Base-by-base conservation (phyloP, 2,113 vertebrate species). In the Neodontobutis hainanensis region DNA sequence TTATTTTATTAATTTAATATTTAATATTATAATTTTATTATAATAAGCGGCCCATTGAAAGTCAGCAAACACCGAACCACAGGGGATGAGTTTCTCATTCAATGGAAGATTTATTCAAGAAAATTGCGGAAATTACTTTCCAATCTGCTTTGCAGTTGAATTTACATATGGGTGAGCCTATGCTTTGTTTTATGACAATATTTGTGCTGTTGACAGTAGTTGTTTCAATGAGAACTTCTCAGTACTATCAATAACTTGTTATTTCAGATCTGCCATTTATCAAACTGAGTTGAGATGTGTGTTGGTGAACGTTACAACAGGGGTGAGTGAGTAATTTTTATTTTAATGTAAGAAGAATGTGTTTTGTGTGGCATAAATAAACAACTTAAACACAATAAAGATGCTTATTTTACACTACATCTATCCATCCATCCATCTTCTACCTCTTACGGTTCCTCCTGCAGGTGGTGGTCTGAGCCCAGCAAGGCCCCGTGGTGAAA, bases 261-360 rank as follows among this genome's bases (percentile, higher is more conserved):
- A 8, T 63, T 73, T 71, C 65, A 89, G 89, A 65, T 57, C 35
- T 2, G 9, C 9, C 0, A 8, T 84, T 50, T 92, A 88, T 62
- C 86, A 91, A 61, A 89, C 90, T 0, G 90, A 92, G 62, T 83
- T 92, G 83, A 87, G 88, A 53, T 92, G 91, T 57, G 75, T 91
- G 12, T 0, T 87, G 5, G 58, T 90, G 6, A 38, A 70, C 0
- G 69, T 90, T 40, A 42, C 7, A 43, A 27, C 3, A 0, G 1
- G 9, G 7, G 2, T n/a, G 40, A 52, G 86, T 88, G 49, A 80
- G 83, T 77, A 10, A 15, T 8, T 40, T 3, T 4, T 14, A 2
- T n/a, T 11, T 52, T 46, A 15, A 6, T 15, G 9, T n/a, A 12
- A 11, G n/a, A 5, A 6, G 6, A 36, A n/a, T 47, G 8, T 9